These are phyloP conservation scores for Meloidogyne exigua DNA, from an alignment of 1,140 invertebrate species.

Conservation along the genomic window DNA sequence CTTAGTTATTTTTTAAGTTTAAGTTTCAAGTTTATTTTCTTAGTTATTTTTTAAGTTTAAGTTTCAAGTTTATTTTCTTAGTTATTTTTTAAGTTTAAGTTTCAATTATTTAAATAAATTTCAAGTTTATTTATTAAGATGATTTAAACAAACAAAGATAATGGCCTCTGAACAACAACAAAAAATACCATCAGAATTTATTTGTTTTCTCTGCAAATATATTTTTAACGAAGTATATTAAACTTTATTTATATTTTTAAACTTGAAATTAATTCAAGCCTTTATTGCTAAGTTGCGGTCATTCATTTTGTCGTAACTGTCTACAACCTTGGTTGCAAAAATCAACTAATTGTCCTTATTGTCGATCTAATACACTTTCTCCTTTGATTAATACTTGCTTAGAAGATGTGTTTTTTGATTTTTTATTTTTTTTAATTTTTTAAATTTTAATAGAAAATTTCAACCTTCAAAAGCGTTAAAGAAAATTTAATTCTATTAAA, in stretches of 20 bases:
- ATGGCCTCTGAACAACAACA: not conserved
- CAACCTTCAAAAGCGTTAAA: slow-evolving; percentile 2
- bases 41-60: too few species aligned
- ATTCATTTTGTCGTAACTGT: slow-evolving; percentile 25
- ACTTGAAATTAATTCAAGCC: slow-evolving; percentile 3
- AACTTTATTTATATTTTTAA: not conserved
- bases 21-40: too few species aligned
- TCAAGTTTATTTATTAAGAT: too few species aligned
- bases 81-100: too few species aligned
- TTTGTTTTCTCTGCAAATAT: not conserved
- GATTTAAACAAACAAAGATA: too few species aligned
- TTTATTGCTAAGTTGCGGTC: slow-evolving; percentile 20
- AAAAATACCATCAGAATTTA: not conserved
- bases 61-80: too few species aligned
- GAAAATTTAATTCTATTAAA: not conserved
- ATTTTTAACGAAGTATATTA: not conserved
- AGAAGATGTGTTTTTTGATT: not conserved
- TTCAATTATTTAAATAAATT: too few species aligned
- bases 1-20: too few species aligned
- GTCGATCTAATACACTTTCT: slow-evolving; percentile 10
- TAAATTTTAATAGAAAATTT: slow-evolving; percentile 12
- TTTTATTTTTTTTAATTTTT: not conserved
- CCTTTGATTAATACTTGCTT: slow-evolving; percentile 16
- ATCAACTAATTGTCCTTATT: slow-evolving; percentile 22
- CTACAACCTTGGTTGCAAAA: slow-evolving; percentile 15